Evolutionary conservation across 1,140 invertebrate genomes (phyloP).

Genomic region (Brachionus sp.): DNA sequence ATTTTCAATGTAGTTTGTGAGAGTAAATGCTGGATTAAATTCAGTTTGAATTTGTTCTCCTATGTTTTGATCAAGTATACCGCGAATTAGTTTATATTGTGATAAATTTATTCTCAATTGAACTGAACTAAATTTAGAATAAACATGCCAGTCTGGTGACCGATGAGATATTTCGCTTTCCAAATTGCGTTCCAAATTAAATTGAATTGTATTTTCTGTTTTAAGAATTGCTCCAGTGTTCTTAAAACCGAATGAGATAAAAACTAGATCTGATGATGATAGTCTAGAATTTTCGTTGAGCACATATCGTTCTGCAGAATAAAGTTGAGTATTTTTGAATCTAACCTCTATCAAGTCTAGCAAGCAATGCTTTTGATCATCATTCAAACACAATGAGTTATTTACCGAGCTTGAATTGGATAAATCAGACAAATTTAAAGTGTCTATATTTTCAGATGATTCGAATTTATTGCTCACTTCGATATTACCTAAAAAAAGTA

Average conservation of each 20-base stretch:
- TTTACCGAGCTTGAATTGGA: conserved; percentile 13
- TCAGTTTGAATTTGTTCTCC: conserved; percentile 77
- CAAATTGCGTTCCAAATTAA: conserved; percentile 79
- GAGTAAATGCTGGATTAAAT: conserved; percentile 54
- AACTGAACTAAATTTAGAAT: conserved; percentile 63
- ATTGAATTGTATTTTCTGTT: conserved; percentile 73
- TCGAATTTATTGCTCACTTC: conserved; percentile 70
- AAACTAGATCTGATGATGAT: not conserved
- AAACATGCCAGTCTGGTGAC: conserved; percentile 71
- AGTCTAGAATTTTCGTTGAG: not conserved
- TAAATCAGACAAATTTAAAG: conserved; percentile 26
- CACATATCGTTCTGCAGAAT: conserved; percentile 63
- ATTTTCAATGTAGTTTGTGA: conserved; percentile 55
- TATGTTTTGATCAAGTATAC: conserved; percentile 82
- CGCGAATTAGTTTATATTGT: conserved; percentile 82
- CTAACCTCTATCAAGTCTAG: conserved; percentile 74
- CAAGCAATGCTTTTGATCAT: conserved; percentile 58
- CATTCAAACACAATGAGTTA: conserved; percentile 47
- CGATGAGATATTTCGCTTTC: conserved; percentile 67
- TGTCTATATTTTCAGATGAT: conserved; percentile 52
- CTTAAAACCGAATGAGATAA: conserved; percentile 33
- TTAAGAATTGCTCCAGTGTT: not conserved
- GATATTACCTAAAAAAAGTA: conserved; percentile 67
- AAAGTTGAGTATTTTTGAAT: conserved; percentile 77
- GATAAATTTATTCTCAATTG: conserved; percentile 74